phyloP scores from a whole-genome alignment of 2,113 vertebrate species.

The Calonectris borealis region DNA sequence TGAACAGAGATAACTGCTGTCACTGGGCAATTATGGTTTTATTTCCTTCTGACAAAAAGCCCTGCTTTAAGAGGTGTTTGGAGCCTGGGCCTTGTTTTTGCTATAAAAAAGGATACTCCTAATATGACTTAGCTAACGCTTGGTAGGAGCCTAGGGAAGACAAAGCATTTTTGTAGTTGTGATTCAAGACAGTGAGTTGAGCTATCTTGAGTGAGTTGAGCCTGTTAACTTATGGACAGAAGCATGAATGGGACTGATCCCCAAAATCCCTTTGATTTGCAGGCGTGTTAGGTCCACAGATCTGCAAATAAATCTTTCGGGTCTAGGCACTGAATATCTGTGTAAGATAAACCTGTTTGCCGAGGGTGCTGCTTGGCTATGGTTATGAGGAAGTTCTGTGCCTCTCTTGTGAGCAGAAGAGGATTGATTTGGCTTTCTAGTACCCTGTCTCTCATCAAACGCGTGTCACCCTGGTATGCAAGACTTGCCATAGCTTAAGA shows the following conservation, averaged over 20 bases:
- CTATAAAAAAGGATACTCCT: not conserved
- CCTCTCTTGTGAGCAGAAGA: not conserved
- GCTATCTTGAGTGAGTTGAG: not conserved
- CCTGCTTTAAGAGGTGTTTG: not conserved
- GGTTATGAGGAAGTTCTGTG: not conserved
- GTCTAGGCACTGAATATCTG: not conserved
- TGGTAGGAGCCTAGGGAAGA: not conserved
- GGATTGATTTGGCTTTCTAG: not conserved
- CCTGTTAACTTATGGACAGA: not conserved
- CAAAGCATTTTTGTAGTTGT: not conserved
- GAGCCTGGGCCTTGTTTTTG: not conserved
- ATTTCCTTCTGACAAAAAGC: not conserved
- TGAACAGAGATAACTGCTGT: not conserved
- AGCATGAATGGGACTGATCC: not conserved
- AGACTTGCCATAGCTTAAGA: not conserved
- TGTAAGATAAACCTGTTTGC: not conserved
- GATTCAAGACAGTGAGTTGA: not conserved
- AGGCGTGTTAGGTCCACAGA: not conserved
- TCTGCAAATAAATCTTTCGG: not conserved
- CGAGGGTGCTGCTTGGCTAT: not conserved
- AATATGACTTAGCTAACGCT: not conserved
- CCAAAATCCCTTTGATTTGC: not conserved
- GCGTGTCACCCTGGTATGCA: rapidly evolving
- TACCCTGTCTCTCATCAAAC: not conserved
- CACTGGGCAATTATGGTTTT: not conserved